phyloP scores from a whole-genome alignment of 2,888 invertebrate species.

The Drosophila percnosoma region DNA sequence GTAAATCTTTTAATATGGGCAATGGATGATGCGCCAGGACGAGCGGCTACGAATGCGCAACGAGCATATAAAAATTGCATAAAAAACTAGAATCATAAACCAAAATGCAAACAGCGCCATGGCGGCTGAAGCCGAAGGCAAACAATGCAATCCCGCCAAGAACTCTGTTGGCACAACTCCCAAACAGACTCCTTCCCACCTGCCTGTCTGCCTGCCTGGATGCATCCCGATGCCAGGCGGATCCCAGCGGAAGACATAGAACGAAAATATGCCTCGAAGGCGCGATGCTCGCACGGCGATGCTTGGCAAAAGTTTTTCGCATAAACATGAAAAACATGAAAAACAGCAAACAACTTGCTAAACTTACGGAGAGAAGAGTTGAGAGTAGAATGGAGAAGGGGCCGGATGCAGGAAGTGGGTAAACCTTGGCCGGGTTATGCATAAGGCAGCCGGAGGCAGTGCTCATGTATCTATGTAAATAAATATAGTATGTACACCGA shows the following conservation, averaged over 20 bases:
- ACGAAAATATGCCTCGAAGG: conserved; percentile 67
- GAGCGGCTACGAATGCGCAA: conserved; percentile 1
- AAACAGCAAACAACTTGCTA: conserved; percentile 74
- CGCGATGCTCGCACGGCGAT: conserved; percentile 43
- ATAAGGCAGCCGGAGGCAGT: conserved; percentile 52
- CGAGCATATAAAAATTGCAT: conserved; percentile 17
- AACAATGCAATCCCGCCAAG: conserved; percentile 71
- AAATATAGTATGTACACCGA: conserved; percentile 5
- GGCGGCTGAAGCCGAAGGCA: conserved; percentile 71
- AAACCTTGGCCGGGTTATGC: conserved; percentile 69
- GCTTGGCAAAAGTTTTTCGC: conserved; percentile 65
- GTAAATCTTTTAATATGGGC: conserved; percentile 76
- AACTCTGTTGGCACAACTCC: conserved; percentile 55
- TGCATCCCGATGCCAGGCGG: neutral
- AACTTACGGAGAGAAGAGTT: conserved; percentile 54
- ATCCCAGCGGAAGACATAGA: conserved; percentile 48
- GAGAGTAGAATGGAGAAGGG: neutral
- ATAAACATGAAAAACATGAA: conserved; percentile 78
- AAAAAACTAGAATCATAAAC: conserved; percentile 69
- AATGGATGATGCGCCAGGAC: conserved; percentile 55
- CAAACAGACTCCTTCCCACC: conserved; percentile 20
- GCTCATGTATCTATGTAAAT: conserved; percentile 36
- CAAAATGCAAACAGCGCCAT: conserved; percentile 72
- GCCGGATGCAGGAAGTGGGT: neutral
- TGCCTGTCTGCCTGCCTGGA: neutral